Evolutionary conservation across 2,797 vertebrate species (phyloP), one percentile per base, ranked within the genome.

Genomic region (Platyrinchus mystaceus): DNA sequence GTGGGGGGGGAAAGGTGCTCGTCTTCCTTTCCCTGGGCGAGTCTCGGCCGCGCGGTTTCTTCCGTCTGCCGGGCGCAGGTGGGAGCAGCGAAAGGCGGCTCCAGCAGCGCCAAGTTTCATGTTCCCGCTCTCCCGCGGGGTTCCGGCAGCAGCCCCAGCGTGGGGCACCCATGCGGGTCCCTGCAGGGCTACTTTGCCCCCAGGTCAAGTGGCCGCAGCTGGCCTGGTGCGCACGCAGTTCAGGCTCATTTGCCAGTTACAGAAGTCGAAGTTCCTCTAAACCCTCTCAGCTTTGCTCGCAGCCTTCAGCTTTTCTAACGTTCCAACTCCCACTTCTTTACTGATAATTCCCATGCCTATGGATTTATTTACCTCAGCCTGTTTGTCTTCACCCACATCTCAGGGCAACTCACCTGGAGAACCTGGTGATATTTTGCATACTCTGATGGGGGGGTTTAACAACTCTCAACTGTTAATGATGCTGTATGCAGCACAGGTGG

Each of bases 181-280:
- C 39, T 24, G 41, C 74, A 4, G 19, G n/a, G 41, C 41, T 39
- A 0, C 44, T 28, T 4, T 10, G 20, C 6, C 60, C 15, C 5
- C 77, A 4, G 21, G 14, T 14, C 8, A n/a, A 22, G 20, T 3
- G 43, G 10, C 32, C 8, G 70, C 13, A 2, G 34, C 22, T 2
- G 62, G 27, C 12, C 7, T 2, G 14, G 0, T 5, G 14, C 2
- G 28, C 80, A 3, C 20, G 34, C 46, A 3, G 5, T 0, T 27
- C 63, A 1, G 19, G 32, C 24, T 43, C 46, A 3, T 3, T 47
- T 10, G 59, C 30, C 17, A 3, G 27, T 37, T 28, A 19, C 28
- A 1, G 7, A 12, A 50, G 24, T 19, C 39, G 37, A 21, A 66
- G 68, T 63, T 30, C 18, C 36, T 43, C 10, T 7, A 2, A 23